A percentile compares a stretch with the other conserved stretches of the same genome.
phyloP scores from a whole-genome alignment of 1,140 invertebrate genomes.

The Atta colombica region DNA sequence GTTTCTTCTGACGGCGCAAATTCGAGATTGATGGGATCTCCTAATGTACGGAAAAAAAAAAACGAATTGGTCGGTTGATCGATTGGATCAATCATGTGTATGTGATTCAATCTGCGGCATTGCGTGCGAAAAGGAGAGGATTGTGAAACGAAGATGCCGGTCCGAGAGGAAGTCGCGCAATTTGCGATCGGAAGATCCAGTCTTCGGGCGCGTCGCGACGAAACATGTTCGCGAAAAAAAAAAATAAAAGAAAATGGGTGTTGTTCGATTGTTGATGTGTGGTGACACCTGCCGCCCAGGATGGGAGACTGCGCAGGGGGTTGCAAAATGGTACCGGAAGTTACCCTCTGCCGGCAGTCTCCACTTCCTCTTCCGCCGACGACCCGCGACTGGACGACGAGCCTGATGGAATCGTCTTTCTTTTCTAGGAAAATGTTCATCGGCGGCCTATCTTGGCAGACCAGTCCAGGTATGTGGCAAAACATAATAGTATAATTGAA shows the following conservation, averaged over 20 bases:
- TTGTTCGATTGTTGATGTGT: constrained; percentile 83
- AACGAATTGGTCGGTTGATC: neutral
- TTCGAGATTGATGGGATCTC: constrained; percentile 13
- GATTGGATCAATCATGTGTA: constrained; percentile 15
- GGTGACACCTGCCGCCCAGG: constrained; percentile 82
- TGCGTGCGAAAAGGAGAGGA: neutral
- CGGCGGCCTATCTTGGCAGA: constrained; percentile 99
- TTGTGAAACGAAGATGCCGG: constrained; percentile 40
- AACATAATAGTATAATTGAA: constrained; percentile 13
- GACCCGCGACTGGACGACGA: constrained; percentile 71
- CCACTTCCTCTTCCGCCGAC: constrained; percentile 71
- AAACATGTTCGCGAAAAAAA: constrained; percentile 31
- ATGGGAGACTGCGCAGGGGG: constrained; percentile 79
- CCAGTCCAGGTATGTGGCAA: constrained; percentile 95
- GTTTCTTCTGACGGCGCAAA: neutral
- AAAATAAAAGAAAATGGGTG: constrained; percentile 47
- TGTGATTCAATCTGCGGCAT: neutral
- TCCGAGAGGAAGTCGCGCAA: constrained; percentile 46
- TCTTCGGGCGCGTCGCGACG: constrained; percentile 21
- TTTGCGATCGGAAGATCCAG: constrained; percentile 19
- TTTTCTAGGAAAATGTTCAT: constrained; percentile 99
- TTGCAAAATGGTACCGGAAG: constrained; percentile 74
- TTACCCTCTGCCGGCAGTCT: constrained; percentile 80
- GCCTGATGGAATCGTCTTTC: constrained; percentile 86
- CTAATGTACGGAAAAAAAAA: neutral